Conservation (phyloP, 2,888 invertebrate species). For the Meteorus colon region DNA sequence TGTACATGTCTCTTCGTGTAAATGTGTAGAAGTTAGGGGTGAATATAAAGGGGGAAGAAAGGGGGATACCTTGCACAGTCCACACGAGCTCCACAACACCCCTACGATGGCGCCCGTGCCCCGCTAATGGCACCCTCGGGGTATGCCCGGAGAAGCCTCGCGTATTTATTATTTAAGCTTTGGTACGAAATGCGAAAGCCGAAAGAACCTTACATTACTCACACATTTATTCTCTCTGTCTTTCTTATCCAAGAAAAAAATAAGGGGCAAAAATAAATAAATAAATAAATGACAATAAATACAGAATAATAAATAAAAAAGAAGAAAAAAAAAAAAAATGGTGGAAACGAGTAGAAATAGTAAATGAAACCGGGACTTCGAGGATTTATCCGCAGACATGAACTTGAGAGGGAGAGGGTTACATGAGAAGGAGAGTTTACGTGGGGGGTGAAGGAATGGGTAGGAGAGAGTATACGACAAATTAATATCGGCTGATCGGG, state of each 20-base stretch:
- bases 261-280: conserved; percentile 27
- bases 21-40: conserved; percentile 40
- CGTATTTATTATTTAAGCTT: conserved; percentile 72
- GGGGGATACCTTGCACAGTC: conserved; percentile 31
- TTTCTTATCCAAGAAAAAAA: conserved; percentile 26
- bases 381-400: conserved; percentile 68
- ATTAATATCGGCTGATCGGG: conserved; percentile 40
- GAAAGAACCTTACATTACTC: conserved; percentile 45
- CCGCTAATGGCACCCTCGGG: conserved; percentile 73
- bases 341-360: neutral
- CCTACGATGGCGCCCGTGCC: conserved; percentile 61
- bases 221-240: conserved; percentile 21
- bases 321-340: neutral
- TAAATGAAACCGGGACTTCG: conserved; percentile 25
- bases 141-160: conserved; percentile 69
- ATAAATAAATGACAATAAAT: neutral
- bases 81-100: conserved; percentile 39
- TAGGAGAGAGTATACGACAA: conserved; percentile 30
- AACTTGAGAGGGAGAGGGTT: conserved; percentile 18
- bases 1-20: neutral
- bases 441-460: neutral
- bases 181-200: conserved; percentile 55
- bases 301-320: neutral
- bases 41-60: neutral
- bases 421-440: neutral